These are phyloP conservation scores for Drosophila sechellia DNA, from an alignment of 1,140 invertebrate genomes.

Conservation along the genomic window DNA sequence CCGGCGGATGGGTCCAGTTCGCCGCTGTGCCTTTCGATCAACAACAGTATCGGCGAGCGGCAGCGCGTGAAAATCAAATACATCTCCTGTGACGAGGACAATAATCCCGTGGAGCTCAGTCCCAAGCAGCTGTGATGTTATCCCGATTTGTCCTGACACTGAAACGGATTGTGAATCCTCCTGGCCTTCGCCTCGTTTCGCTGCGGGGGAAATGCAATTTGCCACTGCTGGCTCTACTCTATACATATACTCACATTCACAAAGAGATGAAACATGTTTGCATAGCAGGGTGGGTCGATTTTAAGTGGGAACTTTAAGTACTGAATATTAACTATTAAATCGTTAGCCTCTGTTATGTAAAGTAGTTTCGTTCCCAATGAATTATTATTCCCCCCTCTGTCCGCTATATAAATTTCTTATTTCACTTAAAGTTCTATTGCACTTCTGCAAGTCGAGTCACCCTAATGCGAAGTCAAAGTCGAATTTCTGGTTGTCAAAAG, in stretches of 20 bases:
- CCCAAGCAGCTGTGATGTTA: conserved; percentile 54
- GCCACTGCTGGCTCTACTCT: conserved; percentile 28
- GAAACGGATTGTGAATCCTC: conserved; percentile 18
- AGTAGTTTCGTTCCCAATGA: too few relatives aligned
- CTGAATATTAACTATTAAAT: background rate
- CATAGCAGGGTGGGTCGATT: conserved; percentile 27
- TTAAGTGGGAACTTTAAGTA: background rate
- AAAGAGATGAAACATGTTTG: background rate
- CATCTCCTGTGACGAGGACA: conserved; percentile 82
- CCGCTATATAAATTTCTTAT: background rate
- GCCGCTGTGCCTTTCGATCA: conserved; percentile 71
- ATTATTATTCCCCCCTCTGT: background rate
- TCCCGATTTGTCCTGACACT: conserved; percentile 3
- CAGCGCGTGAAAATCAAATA: conserved; percentile 78
- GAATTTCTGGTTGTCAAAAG: conserved; percentile 65
- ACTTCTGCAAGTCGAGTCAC: background rate
- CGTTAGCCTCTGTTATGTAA: background rate
- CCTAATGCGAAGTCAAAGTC: conserved; percentile 17
- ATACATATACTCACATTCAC: conserved; percentile 21
- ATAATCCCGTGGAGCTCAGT: conserved; percentile 74
- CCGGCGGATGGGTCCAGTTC: conserved; percentile 62
- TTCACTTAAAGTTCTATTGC: background rate
- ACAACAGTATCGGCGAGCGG: conserved; percentile 66
- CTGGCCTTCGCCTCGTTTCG: background rate
- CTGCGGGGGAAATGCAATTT: conserved; percentile 26